Evolutionary conservation across 2,888 invertebrate species (phyloP).

Genomic region (Amblyjoppa proteus): DNA sequence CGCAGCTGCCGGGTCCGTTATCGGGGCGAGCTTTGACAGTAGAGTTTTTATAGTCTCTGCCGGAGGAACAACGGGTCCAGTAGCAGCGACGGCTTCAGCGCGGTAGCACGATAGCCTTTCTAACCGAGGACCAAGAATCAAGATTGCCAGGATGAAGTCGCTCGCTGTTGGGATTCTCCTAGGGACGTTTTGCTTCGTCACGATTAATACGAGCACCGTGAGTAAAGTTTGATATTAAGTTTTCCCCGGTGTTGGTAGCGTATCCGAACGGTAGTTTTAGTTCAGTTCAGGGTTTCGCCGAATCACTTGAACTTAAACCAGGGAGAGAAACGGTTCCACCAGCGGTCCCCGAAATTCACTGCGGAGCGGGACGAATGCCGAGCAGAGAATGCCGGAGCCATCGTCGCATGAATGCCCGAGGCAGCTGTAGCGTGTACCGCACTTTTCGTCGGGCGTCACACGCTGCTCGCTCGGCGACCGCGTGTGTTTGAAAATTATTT

Average conservation of each 20-base stretch:
- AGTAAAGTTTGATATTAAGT: slow-evolving; percentile 27
- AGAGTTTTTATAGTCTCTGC: not conserved
- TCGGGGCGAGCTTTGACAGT: slow-evolving; percentile 3
- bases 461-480: not conserved
- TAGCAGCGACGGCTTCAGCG: not conserved
- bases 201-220: slow-evolving; percentile 31
- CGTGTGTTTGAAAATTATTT: slow-evolving; percentile 49
- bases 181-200: slow-evolving; percentile 19
- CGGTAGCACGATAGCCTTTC: slow-evolving; percentile 4
- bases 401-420: not conserved
- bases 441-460: not conserved
- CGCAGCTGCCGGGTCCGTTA: not conserved
- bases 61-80: not conserved
- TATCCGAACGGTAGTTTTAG: slow-evolving; percentile 8
- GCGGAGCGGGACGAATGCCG: not conserved
- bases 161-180: slow-evolving; percentile 4
- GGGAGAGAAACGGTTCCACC: slow-evolving; percentile 5
- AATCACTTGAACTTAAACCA: slow-evolving; percentile 18
- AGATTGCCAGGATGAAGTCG: slow-evolving; percentile 11
- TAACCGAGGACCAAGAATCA: not conserved
- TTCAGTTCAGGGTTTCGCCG: slow-evolving; percentile 7
- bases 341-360: not conserved
- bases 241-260: not conserved
- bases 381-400: not conserved
- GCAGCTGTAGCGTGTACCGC: slow-evolving; percentile 11